Evolutionary conservation across 2,797 vertebrate species (phyloP), one percentile per base, ranked within the genome.

Genomic region (Gymnoscopelus microlampas): DNA sequence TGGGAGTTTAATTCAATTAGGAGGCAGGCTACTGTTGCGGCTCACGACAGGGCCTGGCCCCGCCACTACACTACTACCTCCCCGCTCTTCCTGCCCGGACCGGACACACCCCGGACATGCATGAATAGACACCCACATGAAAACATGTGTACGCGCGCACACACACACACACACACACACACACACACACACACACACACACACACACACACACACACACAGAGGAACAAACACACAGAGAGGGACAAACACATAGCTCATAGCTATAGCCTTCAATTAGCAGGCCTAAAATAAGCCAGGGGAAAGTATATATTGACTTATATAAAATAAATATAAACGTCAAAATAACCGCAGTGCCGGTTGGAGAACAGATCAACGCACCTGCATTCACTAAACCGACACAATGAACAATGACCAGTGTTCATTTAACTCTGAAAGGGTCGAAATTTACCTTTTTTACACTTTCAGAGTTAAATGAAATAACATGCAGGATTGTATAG

Each of bases 1-100:
- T 95, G 95, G 93, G 94, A 95, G 92, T 95, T 96, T 96, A 97
- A 96, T 96, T 97, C 94, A 97, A 96, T 96, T 96, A 96, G 92
- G 51, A 95, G 92, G 90, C 94, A 91, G 91, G 94, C 94, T 95
- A 94, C 93, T 95, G 94, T 87, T 93, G 90, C 93, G 90, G 93
- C 93, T 95, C 94, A 93, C 93, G 93, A 95, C 93, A 93, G 94
- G 94, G 94, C 93, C 94, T 93, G 94, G 93, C 26, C 26, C 91
- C 95, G 94, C 93, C 94, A 19, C 94, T 94, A 35, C 94, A 19
- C 94, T 94, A 35, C 94, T 91, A 93, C 89, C 79, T 70, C 89
- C 90, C 83, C 86, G 90, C 66, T 67, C 50, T 53, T 54, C 63
- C 62, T 66, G 62, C 32, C 70, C 32, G 70, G 50, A 6, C 35